These are phyloP conservation scores for Rhinella marina DNA, from an alignment of 2,797 vertebrate genomes.

Conservation along the genomic window DNA sequence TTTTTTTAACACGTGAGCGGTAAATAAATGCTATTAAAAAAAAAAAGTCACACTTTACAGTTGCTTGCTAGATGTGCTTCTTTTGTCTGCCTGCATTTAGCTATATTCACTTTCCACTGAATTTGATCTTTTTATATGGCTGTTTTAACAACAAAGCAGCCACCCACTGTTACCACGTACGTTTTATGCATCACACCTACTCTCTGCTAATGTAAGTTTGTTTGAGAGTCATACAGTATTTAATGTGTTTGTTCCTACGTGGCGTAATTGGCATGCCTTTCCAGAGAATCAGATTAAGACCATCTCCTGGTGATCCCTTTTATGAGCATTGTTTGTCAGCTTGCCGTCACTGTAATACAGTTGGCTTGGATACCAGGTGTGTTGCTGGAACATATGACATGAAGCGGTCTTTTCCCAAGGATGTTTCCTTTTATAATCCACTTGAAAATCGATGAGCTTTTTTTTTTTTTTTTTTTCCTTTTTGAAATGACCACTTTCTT, in stretches of 20 bases:
- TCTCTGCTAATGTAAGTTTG: slow-evolving; percentile 29
- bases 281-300: slow-evolving; percentile 1
- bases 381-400: slow-evolving; percentile 22
- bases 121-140: slow-evolving; percentile 5
- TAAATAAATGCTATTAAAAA: too few relatives aligned
- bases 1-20: too few relatives aligned
- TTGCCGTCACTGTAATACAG: neutral
- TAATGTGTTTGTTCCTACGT: slow-evolving; percentile 6
- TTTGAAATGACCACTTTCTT: neutral
- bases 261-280: neutral
- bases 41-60: neutral
- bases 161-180: neutral
- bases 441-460: neutral
- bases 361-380: slow-evolving; percentile 36
- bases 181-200: slow-evolving; percentile 7
- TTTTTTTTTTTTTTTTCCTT: neutral
- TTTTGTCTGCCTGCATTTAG: neutral
- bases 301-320: slow-evolving; percentile 18
- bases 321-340: neutral
- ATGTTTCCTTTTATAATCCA: slow-evolving; percentile 3
- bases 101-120: neutral
- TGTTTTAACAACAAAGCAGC: neutral
- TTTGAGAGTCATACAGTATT: slow-evolving; percentile 2
- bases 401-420: neutral
- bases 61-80: neutral